Evolutionary conservation across 1,140 invertebrate genomes (phyloP).

Genomic region (Euschistus heros): DNA sequence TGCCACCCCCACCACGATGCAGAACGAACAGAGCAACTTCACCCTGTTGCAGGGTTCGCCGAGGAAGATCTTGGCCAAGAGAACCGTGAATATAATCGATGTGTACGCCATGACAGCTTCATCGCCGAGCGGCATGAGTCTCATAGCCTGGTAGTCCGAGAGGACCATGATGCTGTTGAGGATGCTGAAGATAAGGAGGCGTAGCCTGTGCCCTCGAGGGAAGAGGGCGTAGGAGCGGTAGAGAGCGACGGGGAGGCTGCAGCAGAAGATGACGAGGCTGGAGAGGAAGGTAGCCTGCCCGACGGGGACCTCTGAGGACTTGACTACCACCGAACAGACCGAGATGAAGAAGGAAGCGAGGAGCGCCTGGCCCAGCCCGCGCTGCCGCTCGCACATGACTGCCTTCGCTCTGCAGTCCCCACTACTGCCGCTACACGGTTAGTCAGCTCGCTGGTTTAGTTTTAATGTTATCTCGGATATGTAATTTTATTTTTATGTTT

Average conservation of each 20-base stretch:
- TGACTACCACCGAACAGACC: not conserved
- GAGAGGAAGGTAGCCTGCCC: conserved; percentile 6
- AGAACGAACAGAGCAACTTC: not conserved
- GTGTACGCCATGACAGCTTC: conserved; percentile 17
- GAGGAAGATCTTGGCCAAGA: conserved; percentile 16
- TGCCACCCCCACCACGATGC: conserved; percentile 3
- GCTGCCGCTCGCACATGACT: no score
- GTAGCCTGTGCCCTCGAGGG: not conserved
- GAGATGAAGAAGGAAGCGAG: conserved; percentile 10
- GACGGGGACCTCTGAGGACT: not conserved
- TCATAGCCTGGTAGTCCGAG: not conserved
- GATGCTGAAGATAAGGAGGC: not conserved
- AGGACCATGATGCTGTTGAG: conserved; percentile 2
- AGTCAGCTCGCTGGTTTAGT: no score
- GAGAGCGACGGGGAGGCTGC: not conserved
- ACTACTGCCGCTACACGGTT: no score
- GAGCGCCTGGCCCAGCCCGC: not conserved
- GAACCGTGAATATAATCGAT: conserved; percentile 15
- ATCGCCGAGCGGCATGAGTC: conserved; percentile 18
- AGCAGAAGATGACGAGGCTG: not conserved
- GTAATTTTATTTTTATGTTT: no score
- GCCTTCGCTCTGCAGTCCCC: no score
- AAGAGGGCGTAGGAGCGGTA: conserved; percentile 4
- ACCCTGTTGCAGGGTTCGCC: conserved; percentile 2
- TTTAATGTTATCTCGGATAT: no score